Percentiles rank a stretch among this genome's conserved stretches.
Evolutionary conservation across 2,888 invertebrate species (phyloP).

Genomic region (Mesorhabditis belari): DNA sequence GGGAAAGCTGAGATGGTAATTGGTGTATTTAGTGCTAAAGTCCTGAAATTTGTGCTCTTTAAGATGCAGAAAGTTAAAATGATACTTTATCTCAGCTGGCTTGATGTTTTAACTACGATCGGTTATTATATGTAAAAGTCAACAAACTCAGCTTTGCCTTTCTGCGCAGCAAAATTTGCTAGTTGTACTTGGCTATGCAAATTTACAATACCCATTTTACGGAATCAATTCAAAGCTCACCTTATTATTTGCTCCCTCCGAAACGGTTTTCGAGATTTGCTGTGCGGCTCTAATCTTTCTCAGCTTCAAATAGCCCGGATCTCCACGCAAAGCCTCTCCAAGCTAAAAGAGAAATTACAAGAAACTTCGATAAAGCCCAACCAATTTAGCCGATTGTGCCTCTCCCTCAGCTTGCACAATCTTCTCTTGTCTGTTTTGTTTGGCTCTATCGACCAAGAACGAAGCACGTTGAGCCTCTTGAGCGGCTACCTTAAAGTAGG

Average conservation of each 20-base stretch:
- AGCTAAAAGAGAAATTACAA: constrained; percentile 56
- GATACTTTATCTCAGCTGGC: constrained; percentile 96
- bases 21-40: constrained; percentile 92
- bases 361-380: constrained; percentile 55
- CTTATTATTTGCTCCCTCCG: constrained; percentile 25
- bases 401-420: constrained; percentile 99
- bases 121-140: too few relatives aligned
- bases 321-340: constrained; percentile 66
- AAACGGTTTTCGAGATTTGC: constrained; percentile 85
- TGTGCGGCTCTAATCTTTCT: constrained; percentile 96
- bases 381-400: constrained; percentile 95
- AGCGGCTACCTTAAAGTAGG: constrained; percentile 79
- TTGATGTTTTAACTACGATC: constrained; percentile 93
- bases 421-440: constrained; percentile 95
- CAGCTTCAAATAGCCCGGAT: constrained; percentile 94
- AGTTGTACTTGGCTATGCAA: too few relatives aligned
- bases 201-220: constrained; percentile 70
- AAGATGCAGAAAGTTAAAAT: constrained; percentile 66
- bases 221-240: neutral
- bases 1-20: constrained; percentile 78
- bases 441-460: constrained; percentile 93
- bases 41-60: constrained; percentile 61
- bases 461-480: constrained; percentile 98
- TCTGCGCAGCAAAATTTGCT: too few relatives aligned
- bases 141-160: too few relatives aligned